Percentiles rank a stretch among this genome's conserved stretches.
phyloP scores from a whole-genome alignment of 2,797 vertebrate genomes.

The Enteromius unitaeniatus region DNA sequence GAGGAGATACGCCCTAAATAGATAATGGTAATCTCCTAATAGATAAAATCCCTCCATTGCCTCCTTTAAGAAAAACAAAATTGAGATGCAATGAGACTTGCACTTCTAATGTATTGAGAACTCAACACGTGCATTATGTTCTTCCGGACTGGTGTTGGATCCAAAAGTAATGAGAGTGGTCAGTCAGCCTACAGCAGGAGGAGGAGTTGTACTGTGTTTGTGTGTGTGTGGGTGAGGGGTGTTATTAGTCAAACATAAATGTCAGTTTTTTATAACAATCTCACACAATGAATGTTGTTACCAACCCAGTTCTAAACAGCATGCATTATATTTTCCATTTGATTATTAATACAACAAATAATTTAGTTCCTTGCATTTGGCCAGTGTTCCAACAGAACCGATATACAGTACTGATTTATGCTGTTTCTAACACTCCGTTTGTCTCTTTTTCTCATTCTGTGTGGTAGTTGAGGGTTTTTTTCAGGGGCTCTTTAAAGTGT shows the following conservation, averaged over 20 bases:
- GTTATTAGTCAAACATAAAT: slow-evolving; percentile 7
- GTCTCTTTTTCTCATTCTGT: not conserved
- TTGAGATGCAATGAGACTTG: slow-evolving; percentile 6
- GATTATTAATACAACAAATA: not conserved
- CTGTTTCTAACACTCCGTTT: not conserved
- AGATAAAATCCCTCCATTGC: not conserved
- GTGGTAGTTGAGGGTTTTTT: not conserved
- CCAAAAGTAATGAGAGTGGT: slow-evolving; percentile 12
- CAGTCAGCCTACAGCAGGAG: not conserved
- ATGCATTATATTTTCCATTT: not conserved
- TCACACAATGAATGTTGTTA: slow-evolving; percentile 7
- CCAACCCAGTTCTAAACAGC: not conserved
- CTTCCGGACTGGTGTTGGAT: not conserved
- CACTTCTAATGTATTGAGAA: not conserved
- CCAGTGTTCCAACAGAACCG: not conserved
- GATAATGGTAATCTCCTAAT: slow-evolving; percentile 23
- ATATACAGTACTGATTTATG: not conserved
- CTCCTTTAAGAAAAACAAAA: not conserved
- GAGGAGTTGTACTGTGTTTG: not conserved
- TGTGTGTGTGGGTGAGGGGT: not conserved
- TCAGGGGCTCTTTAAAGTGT: not conserved
- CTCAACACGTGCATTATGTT: not conserved
- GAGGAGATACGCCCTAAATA: slow-evolving; percentile 37
- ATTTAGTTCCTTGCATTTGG: not conserved
- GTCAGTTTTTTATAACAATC: slow-evolving; percentile 19